Evolutionary conservation across 2,113 vertebrate species (phyloP), one percentile per base, ranked within the genome.

Genomic region (Carassius gibelio): DNA sequence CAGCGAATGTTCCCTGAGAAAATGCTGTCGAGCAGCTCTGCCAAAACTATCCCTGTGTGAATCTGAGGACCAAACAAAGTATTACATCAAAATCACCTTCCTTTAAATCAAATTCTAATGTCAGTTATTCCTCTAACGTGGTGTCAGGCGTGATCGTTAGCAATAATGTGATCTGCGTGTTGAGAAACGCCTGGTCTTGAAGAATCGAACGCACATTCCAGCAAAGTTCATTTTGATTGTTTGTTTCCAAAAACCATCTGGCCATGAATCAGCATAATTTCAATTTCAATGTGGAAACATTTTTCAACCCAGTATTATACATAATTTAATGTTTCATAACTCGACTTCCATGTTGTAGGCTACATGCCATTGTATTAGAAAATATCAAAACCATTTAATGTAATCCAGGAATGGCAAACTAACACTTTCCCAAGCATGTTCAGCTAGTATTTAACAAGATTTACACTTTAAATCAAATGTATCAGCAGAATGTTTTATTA

Each of bases 1-100:
- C 57, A 59, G 87, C 84, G 91, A 30, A 13, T 66, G 26, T 93
- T 93, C 93, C 89, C 34, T 82, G 2, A 83, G 93, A 91, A 93
- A 91, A 92, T 92, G 85, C 71, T 52, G 7, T 34, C 13, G 38
- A 79, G 72, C 80, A 26, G 64, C 36, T 38, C 21, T 13, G 88
- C 90, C 93, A 92, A 88, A 89, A 68, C 19, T 55, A 86, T 45
- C 9, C 19, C 79, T 8, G 15, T 34, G 30, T 1, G 15, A 69
- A 2, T 38, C 15, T 19, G 30, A 69, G 15, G 68, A 38, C 64
- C 30, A 34, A 17, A 68, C 3, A 17, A 66, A 66, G 14, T 6
- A 6, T 34, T 36, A 3, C 34, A 4, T 36, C 30, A 30, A 15
- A 66, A 68, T 26, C 1, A 5, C 11, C 62, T 30, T 64, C 4